These are phyloP conservation scores for Sterrhoptilus dennistouni DNA, from an alignment of 2,113 vertebrate species.

Conservation along the genomic window DNA sequence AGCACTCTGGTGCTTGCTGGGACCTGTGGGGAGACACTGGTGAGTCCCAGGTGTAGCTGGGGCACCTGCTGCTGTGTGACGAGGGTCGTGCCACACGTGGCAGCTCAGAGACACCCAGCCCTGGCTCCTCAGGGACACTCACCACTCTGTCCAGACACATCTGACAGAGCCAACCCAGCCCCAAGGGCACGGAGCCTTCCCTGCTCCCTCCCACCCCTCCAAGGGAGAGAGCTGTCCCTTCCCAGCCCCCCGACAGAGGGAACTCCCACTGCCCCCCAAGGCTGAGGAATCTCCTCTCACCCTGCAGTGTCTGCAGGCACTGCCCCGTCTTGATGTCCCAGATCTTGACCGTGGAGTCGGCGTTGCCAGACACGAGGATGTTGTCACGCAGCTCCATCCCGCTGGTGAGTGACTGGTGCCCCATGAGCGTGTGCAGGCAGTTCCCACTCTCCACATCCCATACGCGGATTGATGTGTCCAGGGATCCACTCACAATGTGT, in stretches of 20 bases:
- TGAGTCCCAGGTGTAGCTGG: neutral
- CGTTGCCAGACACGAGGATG: constrained; percentile 66
- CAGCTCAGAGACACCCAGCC: neutral
- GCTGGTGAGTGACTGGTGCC: constrained; percentile 65
- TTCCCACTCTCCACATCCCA: constrained; percentile 70
- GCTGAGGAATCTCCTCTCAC: neutral
- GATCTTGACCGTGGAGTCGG: constrained; percentile 71
- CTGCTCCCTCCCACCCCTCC: neutral
- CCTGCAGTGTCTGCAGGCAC: constrained; percentile 70
- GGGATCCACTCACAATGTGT: constrained; percentile 62
- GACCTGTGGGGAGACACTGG: neutral
- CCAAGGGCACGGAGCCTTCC: neutral
- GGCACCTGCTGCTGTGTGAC: neutral
- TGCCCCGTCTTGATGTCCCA: constrained; percentile 75
- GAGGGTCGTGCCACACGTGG: accelerated
- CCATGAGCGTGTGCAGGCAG: constrained; percentile 71
- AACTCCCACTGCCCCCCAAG: accelerated
- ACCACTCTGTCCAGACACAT: too few species aligned
- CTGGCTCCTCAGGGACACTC: neutral
- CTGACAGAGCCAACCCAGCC: neutral
- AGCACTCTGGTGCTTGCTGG: constrained; percentile 71
- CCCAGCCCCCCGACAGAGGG: accelerated
- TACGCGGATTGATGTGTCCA: constrained; percentile 67
- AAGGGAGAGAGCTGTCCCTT: too few species aligned
- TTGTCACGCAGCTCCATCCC: constrained; percentile 71